A percentile compares a stretch with the other conserved stretches of the same genome.
These are phyloP conservation scores for Toxostoma redivivum DNA, from an alignment of 2,113 vertebrate genomes.

Conservation along the genomic window DNA sequence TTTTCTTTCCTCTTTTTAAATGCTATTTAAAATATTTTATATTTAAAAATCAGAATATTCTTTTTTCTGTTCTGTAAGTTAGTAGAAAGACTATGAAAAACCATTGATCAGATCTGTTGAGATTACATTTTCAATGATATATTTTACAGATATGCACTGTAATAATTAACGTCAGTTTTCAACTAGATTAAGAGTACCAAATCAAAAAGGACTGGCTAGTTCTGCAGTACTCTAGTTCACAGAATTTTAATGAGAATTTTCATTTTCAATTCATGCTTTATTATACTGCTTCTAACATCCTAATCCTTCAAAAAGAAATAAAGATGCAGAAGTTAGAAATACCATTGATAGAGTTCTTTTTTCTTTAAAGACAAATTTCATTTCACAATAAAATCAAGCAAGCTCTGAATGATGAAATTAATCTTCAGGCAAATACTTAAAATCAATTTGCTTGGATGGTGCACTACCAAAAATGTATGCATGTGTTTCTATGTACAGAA, in stretches of 20 bases:
- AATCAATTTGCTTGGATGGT: not conserved
- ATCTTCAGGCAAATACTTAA: not conserved
- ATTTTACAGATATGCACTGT: not conserved
- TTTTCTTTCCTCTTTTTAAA: not conserved
- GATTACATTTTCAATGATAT: not conserved
- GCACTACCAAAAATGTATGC: accelerated
- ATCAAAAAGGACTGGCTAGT: not conserved
- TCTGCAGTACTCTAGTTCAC: not conserved
- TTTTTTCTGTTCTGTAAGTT: not conserved
- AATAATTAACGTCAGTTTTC: not conserved
- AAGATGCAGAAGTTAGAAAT: not conserved
- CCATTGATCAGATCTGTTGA: not conserved
- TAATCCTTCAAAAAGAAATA: not conserved
- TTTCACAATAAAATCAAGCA: not conserved
- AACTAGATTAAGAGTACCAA: not conserved
- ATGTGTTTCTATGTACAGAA: not conserved
- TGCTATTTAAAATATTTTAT: not conserved
- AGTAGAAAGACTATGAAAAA: not conserved
- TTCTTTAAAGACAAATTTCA: accelerated
- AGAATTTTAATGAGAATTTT: not conserved
- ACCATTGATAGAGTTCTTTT: not conserved
- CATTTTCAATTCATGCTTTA: not conserved
- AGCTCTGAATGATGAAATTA: not conserved
- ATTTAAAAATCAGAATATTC: not conserved
- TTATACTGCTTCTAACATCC: not conserved